Evolutionary conservation across 2,113 vertebrate genomes (phyloP), one percentile per base, ranked within the genome.

Genomic region (Gnathonemus echidnorhynchus): DNA sequence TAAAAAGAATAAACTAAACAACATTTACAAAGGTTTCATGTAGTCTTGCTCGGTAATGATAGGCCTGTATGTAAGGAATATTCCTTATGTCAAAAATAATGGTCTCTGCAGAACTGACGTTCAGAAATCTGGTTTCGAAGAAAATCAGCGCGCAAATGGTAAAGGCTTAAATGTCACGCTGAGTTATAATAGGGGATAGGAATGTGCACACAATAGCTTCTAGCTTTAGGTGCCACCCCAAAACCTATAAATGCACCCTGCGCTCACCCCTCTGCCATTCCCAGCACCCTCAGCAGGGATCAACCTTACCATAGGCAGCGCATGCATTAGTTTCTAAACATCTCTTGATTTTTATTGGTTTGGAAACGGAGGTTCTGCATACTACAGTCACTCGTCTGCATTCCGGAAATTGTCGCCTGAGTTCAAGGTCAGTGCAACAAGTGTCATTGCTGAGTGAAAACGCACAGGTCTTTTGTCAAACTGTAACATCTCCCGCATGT

Each of bases 171-270:
- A 88, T 88, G 56, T 45, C 35, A 66, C 56, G 42, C 87, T 11
- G 35, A 66, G 53, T 66, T 42, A 39, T 62, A 46, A 62, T 66
- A 88, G 56, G 87, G 13, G 46, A 52, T 4, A 42, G 74, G 74
- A 42, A 58, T 58, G 52, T 4, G 56, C 87, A 15, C 27, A 21
- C 52, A 53, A 56, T 88, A 58, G 52, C 39, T 66, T 46, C 42
- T 17, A 45, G 53, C 87, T 56, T 6, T 66, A 92, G 77, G 92
- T 93, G 91, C 93, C 94, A 92, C 19, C 93, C 94, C 92, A 89
- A 91, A 94, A 45, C 94, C 95, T 94, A 94, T 94, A 94, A 94
- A 93, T 93, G 27, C 91, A 93, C 90, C 92, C 92, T 42, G 5
- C 91, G 5, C 74, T 80, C 74, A 19, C 35, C 35, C 19, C 35